Evolutionary conservation across 2,888 invertebrate species (phyloP).

Genomic region (Deilephila elpenor): DNA sequence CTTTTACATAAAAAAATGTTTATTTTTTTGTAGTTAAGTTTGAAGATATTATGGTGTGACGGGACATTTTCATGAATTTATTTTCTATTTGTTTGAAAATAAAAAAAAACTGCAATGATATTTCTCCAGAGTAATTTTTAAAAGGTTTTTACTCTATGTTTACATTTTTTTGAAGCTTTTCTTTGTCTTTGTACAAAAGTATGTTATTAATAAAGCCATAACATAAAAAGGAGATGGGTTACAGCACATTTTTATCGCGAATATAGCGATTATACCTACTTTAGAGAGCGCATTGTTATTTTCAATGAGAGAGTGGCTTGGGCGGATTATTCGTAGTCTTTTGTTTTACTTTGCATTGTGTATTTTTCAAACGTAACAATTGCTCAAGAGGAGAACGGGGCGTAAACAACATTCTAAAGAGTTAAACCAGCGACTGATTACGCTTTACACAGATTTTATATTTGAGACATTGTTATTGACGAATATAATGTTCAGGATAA

Average conservation of each 20-base stretch:
- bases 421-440: background rate
- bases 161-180: too few relatives aligned
- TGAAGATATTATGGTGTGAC: too few relatives aligned
- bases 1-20: too few relatives aligned
- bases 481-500: background rate
- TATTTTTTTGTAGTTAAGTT: too few relatives aligned
- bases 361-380: constrained; percentile 17
- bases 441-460: background rate
- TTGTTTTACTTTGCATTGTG: constrained; percentile 15
- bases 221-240: background rate
- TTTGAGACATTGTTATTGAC: background rate
- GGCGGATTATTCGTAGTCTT: constrained; percentile 20
- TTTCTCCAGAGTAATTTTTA: too few relatives aligned
- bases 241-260: too few relatives aligned
- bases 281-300: constrained; percentile 5
- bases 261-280: background rate
- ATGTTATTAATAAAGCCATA: background rate
- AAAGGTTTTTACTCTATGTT: too few relatives aligned
- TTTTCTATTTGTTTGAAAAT: too few relatives aligned
- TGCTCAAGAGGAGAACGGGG: constrained; percentile 23
- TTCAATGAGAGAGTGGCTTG: constrained; percentile 13
- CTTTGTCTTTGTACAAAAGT: background rate
- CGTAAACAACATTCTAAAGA: constrained; percentile 13
- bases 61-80: too few relatives aligned
- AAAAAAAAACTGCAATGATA: too few relatives aligned